These are phyloP conservation scores for Orchesella cincta DNA, from an alignment of 1,140 invertebrate genomes.

Conservation along the genomic window DNA sequence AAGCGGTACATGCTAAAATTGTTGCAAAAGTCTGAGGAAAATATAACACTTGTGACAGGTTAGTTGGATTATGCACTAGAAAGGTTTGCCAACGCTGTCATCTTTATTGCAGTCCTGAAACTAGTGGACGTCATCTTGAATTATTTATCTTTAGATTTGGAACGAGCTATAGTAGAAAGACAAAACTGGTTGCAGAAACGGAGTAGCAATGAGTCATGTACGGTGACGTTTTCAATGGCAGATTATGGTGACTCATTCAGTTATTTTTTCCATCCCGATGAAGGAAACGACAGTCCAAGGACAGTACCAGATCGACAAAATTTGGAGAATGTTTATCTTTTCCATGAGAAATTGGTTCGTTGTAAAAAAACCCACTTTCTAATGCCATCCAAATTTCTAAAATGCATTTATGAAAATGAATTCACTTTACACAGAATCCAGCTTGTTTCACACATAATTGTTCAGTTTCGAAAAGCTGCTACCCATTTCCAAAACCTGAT, in stretches of 20 bases:
- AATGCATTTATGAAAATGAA: neutral
- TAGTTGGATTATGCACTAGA: too few species aligned
- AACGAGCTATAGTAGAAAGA: too few species aligned
- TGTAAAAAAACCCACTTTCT: too few species aligned
- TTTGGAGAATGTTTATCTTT: conserved; percentile 1
- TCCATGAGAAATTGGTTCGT: neutral
- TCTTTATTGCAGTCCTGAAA: too few species aligned
- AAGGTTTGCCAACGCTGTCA: too few species aligned
- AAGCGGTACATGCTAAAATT: neutral
- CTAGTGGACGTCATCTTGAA: too few species aligned
- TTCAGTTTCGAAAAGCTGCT: neutral
- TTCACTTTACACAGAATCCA: neutral
- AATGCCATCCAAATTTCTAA: neutral
- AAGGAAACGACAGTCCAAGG: neutral
- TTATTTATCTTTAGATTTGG: too few species aligned
- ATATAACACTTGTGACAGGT: neutral
- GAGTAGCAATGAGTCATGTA: neutral
- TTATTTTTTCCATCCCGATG: neutral
- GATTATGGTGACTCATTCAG: neutral
- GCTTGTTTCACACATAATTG: neutral
- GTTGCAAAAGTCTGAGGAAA: neutral
- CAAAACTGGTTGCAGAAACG: too few species aligned
- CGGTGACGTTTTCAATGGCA: neutral
- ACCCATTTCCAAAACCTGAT: neutral
- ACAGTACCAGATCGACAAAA: neutral